A percentile compares a stretch with the other conserved stretches of the same genome.
Evolutionary conservation across 2,113 vertebrate genomes (phyloP).

Genomic region (Pycnonotus jocosus): DNA sequence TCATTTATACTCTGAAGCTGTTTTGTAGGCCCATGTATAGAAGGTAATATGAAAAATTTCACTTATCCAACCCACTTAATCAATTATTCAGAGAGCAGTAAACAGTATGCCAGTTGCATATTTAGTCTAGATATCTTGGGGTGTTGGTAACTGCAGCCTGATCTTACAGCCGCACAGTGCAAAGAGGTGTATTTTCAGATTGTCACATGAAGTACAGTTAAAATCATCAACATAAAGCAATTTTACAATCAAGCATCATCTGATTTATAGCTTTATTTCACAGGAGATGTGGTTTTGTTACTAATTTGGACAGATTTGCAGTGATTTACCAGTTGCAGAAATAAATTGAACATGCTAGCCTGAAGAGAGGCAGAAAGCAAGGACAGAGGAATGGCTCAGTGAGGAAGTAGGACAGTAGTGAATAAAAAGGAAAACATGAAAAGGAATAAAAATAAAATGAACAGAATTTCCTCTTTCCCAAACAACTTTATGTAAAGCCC

Average conservation of each 20-base stretch:
- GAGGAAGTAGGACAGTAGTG: background rate
- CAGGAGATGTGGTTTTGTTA: constrained; percentile 17
- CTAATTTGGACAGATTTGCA: background rate
- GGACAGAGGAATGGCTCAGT: constrained; percentile 21
- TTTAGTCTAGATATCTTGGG: background rate
- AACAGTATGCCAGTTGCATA: background rate
- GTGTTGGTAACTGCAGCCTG: background rate
- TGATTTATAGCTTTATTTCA: background rate
- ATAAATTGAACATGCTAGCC: constrained; percentile 22
- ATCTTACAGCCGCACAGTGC: background rate
- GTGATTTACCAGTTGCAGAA: constrained; percentile 66
- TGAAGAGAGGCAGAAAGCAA: constrained; percentile 40
- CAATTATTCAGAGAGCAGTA: background rate
- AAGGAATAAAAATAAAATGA: background rate
- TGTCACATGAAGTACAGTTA: background rate
- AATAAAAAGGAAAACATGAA: background rate
- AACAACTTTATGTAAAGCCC: background rate
- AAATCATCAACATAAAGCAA: background rate
- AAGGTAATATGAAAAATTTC: constrained; percentile 2
- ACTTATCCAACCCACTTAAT: background rate
- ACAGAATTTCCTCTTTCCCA: background rate
- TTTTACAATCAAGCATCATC: background rate
- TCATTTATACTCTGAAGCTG: constrained; percentile 21
- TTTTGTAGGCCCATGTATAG: background rate
- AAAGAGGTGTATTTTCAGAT: background rate